These are phyloP conservation scores for Arnoldichthys spilopterus DNA, from an alignment of 2,797 vertebrate genomes.

Conservation along the genomic window DNA sequence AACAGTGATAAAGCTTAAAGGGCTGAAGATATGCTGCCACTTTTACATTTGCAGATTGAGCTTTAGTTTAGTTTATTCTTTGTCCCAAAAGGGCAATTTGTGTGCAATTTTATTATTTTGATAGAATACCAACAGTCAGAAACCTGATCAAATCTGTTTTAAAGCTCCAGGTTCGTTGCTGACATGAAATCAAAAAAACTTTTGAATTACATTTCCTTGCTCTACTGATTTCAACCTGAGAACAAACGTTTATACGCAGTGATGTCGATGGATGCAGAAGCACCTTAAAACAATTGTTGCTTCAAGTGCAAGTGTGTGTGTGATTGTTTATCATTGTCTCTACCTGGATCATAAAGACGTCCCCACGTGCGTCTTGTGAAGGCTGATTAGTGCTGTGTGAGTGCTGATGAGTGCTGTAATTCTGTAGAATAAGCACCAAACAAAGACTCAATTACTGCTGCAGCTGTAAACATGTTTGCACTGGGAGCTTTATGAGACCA, in stretches of 20 bases:
- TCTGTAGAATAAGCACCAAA: constrained; percentile 75
- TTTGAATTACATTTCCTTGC: background rate
- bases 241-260: background rate
- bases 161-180: background rate
- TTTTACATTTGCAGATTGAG: background rate
- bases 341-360: constrained; percentile 68
- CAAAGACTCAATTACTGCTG: constrained; percentile 75
- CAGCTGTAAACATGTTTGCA: constrained; percentile 77
- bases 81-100: too few species aligned
- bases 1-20: constrained; percentile 1
- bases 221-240: background rate
- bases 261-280: background rate
- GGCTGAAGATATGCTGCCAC: background rate
- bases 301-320: constrained; percentile 5
- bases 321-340: constrained; percentile 28
- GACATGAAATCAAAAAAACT: background rate
- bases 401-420: constrained; percentile 75
- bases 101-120: too few species aligned
- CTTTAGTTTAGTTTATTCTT: too few species aligned
- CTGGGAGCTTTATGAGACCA: constrained; percentile 81
- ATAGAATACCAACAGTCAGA: background rate
- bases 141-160: background rate
- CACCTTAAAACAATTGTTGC: background rate
- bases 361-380: constrained; percentile 65
- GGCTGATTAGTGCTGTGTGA: constrained; percentile 76